These are phyloP conservation scores for Portunus trituberculatus DNA, from an alignment of 1,140 invertebrate genomes.

Conservation along the genomic window DNA sequence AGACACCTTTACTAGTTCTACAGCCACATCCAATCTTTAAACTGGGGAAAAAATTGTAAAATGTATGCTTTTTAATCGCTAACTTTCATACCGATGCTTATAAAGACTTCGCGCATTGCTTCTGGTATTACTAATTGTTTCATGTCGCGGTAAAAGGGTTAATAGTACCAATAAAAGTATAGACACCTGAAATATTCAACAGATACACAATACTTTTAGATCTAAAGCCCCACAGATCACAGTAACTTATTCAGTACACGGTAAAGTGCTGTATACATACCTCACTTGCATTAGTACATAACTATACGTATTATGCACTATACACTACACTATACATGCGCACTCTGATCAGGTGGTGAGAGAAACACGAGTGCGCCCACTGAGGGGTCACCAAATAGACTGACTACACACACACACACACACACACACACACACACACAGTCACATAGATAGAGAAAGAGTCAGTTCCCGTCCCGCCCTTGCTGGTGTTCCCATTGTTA, in stretches of 20 bases:
- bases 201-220: no score
- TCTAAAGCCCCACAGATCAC: no score
- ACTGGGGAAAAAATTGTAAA: no score
- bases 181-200: no score
- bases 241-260: background rate
- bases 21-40: no score
- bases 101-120: no score
- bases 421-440: conserved; percentile 19
- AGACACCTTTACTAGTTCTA: no score
- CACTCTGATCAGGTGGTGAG: background rate
- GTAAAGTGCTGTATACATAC: background rate
- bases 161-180: no score
- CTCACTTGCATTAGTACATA: background rate
- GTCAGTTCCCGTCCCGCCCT: conserved; percentile 13
- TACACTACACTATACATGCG: background rate
- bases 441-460: background rate
- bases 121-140: no score
- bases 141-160: no score
- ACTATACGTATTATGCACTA: background rate
- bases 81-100: no score
- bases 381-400: background rate
- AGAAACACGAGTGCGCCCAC: background rate
- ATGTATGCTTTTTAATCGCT: no score
- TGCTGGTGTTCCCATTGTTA: background rate
- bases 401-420: conserved; percentile 28